Evolutionary conservation across 2,797 vertebrate species (phyloP).

Genomic region (Antrozous pallidus): DNA sequence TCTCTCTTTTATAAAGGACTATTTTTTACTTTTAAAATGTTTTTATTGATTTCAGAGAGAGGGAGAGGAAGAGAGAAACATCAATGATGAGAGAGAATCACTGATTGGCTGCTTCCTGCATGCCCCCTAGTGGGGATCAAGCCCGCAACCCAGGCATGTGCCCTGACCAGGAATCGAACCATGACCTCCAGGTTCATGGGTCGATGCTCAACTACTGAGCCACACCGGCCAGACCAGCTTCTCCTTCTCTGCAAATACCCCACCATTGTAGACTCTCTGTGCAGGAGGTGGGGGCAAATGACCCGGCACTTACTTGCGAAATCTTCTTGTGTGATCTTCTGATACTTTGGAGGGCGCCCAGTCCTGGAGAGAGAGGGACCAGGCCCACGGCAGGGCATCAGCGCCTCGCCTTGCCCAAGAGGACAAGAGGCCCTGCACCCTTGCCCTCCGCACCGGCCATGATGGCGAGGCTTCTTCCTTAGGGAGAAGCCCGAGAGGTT

Average conservation of each 20-base stretch:
- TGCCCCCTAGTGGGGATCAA: too few relatives aligned
- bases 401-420: neutral
- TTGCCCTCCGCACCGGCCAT: conserved; percentile 88
- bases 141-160: too few relatives aligned
- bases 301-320: conserved; percentile 90
- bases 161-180: too few relatives aligned
- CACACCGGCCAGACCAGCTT: neutral
- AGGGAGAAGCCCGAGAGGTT: conserved; percentile 91
- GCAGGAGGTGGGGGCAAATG: neutral
- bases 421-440: conserved; percentile 14
- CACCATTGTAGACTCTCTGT: neutral
- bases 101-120: too few relatives aligned
- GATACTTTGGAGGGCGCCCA: conserved; percentile 97
- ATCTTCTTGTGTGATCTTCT: conserved; percentile 93
- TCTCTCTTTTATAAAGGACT: too few relatives aligned
- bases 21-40: too few relatives aligned
- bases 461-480: conserved; percentile 94
- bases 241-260: neutral
- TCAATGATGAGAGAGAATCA: too few relatives aligned
- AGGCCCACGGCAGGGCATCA: neutral
- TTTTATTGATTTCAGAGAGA: too few relatives aligned
- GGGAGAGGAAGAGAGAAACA: too few relatives aligned
- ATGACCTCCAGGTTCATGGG: too few relatives aligned
- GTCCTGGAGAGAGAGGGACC: conserved; percentile 86
- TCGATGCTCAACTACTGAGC: too few relatives aligned